Base-by-base conservation (phyloP, 2,888 invertebrate genomes). In the Scaptomyza polygonia region DNA sequence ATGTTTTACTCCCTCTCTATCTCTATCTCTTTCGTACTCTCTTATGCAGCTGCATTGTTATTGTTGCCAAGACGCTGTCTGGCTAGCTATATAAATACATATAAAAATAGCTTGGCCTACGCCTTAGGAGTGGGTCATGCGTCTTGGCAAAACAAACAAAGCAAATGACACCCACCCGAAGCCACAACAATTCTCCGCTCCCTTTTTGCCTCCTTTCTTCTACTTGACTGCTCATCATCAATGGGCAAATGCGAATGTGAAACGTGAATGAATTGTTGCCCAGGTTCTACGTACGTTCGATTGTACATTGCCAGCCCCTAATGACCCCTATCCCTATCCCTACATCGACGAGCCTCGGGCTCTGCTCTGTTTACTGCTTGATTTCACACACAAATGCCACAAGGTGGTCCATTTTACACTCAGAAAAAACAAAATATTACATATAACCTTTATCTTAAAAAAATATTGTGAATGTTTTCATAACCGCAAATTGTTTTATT, bases 141-240 rank as follows among this genome's bases (percentile, higher is more conserved):
- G 57, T 65, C 61, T 59, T 72, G 80, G 54, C 67, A 75, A 79
- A 70, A 76, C 61, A 77, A 84, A 82, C 76, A 82, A 81, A 58
- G 34, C 45, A 62, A 67, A 55, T 73, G 87, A 82, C 82, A 82
- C 87, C 87, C 82, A 71, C 72, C 75, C 80, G 57, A 32, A 32
- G 25, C 66, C 56, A 27, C 63, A 61, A 27, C 45, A 9, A 39
- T 16, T 16, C 9, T 16, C 5, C 4, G 1, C 25, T 8, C 21
- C 36, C 29, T 59, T 8, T 9, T 9, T 39, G n/a, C 14, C 34
- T 36, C 62, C 87, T 85, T 87, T 68, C 62, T 82, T 83, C 85
- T 72, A 70, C 76, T 85, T 73, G 82, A 87, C 66, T 83, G 87
- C 53, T 40, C 78, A 54, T 72, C 84, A 77, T 74, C 84, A 77